Conservation (phyloP, 2,888 invertebrate species). For the Pseudanteris insignis region DNA sequence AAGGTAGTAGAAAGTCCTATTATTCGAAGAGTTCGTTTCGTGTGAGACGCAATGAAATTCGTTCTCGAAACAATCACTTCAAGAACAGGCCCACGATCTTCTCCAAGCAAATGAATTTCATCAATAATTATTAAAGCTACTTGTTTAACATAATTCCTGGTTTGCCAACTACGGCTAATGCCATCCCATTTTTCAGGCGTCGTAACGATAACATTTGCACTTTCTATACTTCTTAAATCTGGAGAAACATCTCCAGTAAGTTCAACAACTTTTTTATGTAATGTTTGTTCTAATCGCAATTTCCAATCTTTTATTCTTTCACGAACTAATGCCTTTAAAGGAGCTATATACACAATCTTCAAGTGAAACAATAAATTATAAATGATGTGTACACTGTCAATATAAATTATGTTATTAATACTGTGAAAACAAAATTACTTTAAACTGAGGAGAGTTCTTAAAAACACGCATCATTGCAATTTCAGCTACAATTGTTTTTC, state of each 20-base stretch:
- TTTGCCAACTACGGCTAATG: constrained; percentile 98
- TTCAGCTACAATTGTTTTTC: constrained; percentile 98
- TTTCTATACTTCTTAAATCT: constrained; percentile 83
- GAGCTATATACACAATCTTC: constrained; percentile 97
- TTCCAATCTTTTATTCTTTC: constrained; percentile 98
- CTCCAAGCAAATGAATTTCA: constrained; percentile 96
- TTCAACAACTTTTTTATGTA: constrained; percentile 90
- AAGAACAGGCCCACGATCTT: constrained; percentile 87
- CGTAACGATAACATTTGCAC: constrained; percentile 93
- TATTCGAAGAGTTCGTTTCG: constrained; percentile 82
- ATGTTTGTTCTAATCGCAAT: constrained; percentile 75
- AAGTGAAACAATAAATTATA: neutral
- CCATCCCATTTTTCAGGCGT: constrained; percentile 99
- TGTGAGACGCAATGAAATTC: constrained; percentile 94
- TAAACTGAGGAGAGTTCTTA: constrained; percentile 79
- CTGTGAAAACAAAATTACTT: constrained; percentile 67
- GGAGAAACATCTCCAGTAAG: constrained; percentile 94
- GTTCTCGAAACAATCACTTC: constrained; percentile 98
- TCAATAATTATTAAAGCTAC: constrained; percentile 95
- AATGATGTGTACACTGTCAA: too few relatives aligned
- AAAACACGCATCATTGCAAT: constrained; percentile 95
- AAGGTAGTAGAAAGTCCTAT: constrained; percentile 97
- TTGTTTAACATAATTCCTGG: constrained; percentile 90
- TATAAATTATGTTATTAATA: neutral
- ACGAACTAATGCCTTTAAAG: constrained; percentile 95